Evolutionary conservation across 2,888 invertebrate genomes (phyloP), one percentile per base, ranked within the genome.

Genomic region (Drosophila setosimentum): DNA sequence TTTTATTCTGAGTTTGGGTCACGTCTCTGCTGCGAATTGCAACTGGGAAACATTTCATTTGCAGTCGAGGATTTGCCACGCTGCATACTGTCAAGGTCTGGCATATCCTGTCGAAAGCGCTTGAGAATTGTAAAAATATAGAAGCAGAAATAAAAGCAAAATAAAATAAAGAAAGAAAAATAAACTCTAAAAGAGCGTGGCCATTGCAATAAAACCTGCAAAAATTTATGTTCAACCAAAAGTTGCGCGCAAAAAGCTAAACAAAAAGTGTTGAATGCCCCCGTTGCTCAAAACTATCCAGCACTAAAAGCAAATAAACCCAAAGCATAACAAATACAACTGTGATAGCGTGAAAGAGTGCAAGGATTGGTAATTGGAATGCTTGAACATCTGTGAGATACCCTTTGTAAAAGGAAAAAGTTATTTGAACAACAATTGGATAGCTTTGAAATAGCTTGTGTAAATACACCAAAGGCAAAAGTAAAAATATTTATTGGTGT

Each of bases 41-140:
- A 75, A 81, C 83, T 58, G 71, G 89, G 80, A 89, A 87, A 82
- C 89, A 85, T 89, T 89, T 87, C 82, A 85, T 89, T 87, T 83
- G 68, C 48, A 78, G 59, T 75, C 76, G 65, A 76, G 80, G 62
- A 76, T 61, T 64, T 29, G 27, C 18, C 24, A 29, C 18, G 49
- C 10, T 29, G 18, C 8, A 37, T 11, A 24, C 24, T 45, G 37
- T n/a, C 62, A 21, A 33, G 68, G 64, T 80, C 68, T 18, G 51
- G 73, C 55, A 63, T 63, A 80, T 80, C 67, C 78, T 67, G 73
- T 64, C 76, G 27, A 73, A 82, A 65, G 62, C 84, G 77, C 85
- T 84, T 75, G 89, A 82, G 89, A 89, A 82, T 84, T 88, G 83
- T 66, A 70, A 80, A 82, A 80, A 80, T 11, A 45, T 27, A 45